Evolutionary conservation across 1,140 invertebrate genomes (phyloP).

Genomic region (Drosophila littoralis): DNA sequence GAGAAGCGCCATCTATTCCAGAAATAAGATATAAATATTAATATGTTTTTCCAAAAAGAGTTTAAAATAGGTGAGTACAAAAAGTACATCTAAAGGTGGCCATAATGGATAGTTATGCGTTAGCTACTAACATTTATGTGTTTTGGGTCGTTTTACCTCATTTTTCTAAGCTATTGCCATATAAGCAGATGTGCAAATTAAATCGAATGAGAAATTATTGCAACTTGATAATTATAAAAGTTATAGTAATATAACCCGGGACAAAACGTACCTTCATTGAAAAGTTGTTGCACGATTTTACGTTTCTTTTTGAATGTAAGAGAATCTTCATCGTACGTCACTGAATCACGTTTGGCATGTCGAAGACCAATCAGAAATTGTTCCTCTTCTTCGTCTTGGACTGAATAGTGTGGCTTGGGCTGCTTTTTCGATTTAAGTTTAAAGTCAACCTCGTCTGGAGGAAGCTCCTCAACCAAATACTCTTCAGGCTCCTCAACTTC

Average conservation of each 20-base stretch:
- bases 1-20: slow-evolving; percentile 73
- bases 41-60: neutral
- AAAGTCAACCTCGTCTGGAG: slow-evolving; percentile 85
- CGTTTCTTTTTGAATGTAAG: slow-evolving; percentile 87
- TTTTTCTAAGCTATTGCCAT: slow-evolving; percentile 78
- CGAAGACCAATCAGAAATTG: slow-evolving; percentile 86
- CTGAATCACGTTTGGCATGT: slow-evolving; percentile 83
- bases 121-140: slow-evolving; percentile 69
- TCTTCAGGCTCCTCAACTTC: slow-evolving; percentile 87
- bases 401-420: slow-evolving; percentile 71
- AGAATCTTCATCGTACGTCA: slow-evolving; percentile 83
- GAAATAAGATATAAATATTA: slow-evolving; percentile 4
- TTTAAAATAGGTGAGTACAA: neutral
- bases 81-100: slow-evolving; percentile 12
- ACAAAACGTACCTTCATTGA: slow-evolving; percentile 86
- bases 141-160: slow-evolving; percentile 70
- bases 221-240: slow-evolving; percentile 36
- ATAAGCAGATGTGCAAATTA: slow-evolving; percentile 69
- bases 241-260: neutral
- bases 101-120: slow-evolving; percentile 61
- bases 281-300: slow-evolving; percentile 85
- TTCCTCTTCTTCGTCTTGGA: slow-evolving; percentile 85
- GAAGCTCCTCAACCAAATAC: slow-evolving; percentile 85
- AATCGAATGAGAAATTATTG: slow-evolving; percentile 52
- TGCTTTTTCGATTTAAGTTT: slow-evolving; percentile 86